These are phyloP conservation scores for Erebia palarica DNA, from an alignment of 2,888 invertebrate genomes.

Conservation along the genomic window DNA sequence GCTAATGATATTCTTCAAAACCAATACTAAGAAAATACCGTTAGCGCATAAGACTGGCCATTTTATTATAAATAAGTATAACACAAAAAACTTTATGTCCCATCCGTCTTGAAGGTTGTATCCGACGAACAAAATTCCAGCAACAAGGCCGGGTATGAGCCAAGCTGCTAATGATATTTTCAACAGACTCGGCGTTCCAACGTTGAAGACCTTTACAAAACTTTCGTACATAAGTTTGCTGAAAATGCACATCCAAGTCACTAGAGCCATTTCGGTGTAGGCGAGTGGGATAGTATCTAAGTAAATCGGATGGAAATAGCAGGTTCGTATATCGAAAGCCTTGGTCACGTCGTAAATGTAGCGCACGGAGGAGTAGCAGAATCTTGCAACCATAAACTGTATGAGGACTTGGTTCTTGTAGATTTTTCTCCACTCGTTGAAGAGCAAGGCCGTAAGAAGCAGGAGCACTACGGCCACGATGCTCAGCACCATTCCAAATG, in stretches of 20 bases:
- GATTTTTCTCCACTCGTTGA: conserved; percentile 64
- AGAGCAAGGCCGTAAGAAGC: conserved; percentile 59
- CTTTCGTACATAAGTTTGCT: conserved; percentile 65
- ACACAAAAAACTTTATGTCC: conserved; percentile 43
- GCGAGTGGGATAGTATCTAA: conserved; percentile 48
- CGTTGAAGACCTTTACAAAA: conserved; percentile 62
- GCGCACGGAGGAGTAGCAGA: conserved; percentile 56
- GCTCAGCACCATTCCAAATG: conserved; percentile 60
- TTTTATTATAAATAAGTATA: conserved; percentile 57
- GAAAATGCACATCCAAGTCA: conserved; percentile 70
- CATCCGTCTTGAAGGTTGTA: conserved; percentile 39
- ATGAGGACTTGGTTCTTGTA: conserved; percentile 70
- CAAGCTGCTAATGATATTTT: conserved; percentile 57
- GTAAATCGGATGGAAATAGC: conserved; percentile 25
- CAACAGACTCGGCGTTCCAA: conserved; percentile 48
- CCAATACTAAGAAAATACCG: conserved; percentile 55
- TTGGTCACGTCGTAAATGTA: conserved; percentile 54
- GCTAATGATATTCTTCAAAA: conserved; percentile 55
- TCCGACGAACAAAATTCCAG: conserved; percentile 45
- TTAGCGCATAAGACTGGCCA: conserved; percentile 66
- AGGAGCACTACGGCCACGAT: conserved; percentile 55
- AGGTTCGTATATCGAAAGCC: conserved; percentile 41
- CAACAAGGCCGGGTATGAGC: conserved; percentile 51
- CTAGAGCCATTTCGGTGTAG: conserved; percentile 61
- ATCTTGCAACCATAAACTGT: conserved; percentile 68